phyloP scores from a whole-genome alignment of 2,888 invertebrate species.

The Caenorhabditis parvicauda region DNA sequence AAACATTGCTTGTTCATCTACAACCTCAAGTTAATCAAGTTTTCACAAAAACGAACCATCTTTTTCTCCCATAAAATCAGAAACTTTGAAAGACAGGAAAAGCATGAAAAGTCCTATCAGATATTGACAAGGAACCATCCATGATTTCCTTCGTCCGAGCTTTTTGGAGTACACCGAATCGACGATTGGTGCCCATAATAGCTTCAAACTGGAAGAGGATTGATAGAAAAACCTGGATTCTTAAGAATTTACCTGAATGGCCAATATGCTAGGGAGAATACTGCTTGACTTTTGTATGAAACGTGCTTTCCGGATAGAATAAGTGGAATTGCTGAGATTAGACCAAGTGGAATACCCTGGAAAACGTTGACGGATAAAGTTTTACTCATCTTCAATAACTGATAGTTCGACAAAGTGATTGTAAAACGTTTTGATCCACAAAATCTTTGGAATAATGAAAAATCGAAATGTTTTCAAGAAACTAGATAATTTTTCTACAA shows the following conservation, averaged over 20 bases:
- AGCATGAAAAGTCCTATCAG: slow-evolving; percentile 76
- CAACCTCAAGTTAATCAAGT: too few relatives aligned
- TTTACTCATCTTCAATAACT: neutral
- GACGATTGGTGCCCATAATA: slow-evolving; percentile 97
- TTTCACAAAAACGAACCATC: slow-evolving; percentile 7
- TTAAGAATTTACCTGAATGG: slow-evolving; percentile 78
- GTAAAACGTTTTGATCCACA: too few relatives aligned
- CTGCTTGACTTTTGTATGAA: slow-evolving; percentile 85
- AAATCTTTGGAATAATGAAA: too few relatives aligned
- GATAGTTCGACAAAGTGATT: too few relatives aligned
- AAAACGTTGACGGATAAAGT: too few relatives aligned
- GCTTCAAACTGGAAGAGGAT: slow-evolving; percentile 74
- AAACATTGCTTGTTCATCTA: too few relatives aligned
- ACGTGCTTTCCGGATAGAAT: slow-evolving; percentile 86
- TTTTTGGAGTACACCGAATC: slow-evolving; percentile 79
- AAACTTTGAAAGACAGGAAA: slow-evolving; percentile 72
- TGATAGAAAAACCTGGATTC: neutral
- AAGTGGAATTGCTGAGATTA: slow-evolving; percentile 92
- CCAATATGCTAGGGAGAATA: slow-evolving; percentile 67
- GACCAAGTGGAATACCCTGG: slow-evolving; percentile 84
- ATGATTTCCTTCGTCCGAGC: slow-evolving; percentile 81
- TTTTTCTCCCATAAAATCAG: slow-evolving; percentile 57
- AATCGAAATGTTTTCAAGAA: neutral
- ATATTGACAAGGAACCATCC: slow-evolving; percentile 70
- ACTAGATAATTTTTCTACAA: slow-evolving; percentile 1